Percentiles rank a stretch among this genome's conserved stretches.
phyloP scores from a whole-genome alignment of 2,797 vertebrate genomes.

The Antennarius maculatus region DNA sequence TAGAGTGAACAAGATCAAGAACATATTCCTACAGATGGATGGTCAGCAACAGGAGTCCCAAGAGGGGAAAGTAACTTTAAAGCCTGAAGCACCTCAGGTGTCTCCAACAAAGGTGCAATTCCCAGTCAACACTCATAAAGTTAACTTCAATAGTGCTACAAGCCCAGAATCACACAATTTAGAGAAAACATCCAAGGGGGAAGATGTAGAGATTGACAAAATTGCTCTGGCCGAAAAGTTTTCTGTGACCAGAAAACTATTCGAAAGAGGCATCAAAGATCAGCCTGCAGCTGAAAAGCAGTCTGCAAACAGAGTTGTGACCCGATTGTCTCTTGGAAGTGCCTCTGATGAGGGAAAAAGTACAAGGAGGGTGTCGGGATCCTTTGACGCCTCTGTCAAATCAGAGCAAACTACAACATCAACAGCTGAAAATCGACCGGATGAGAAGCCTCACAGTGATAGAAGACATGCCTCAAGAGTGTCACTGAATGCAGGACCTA shows the following conservation, averaged over 20 bases:
- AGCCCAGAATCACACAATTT: constrained; percentile 72
- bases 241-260: constrained; percentile 92
- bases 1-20: constrained; percentile 93
- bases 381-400: constrained; percentile 77
- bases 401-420: constrained; percentile 69
- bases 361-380: constrained; percentile 74
- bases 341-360: constrained; percentile 82
- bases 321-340: constrained; percentile 76
- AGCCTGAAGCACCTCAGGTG: constrained; percentile 73
- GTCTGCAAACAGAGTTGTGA: constrained; percentile 75
- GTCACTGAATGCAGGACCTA: constrained; percentile 88
- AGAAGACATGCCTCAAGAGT: constrained; percentile 60
- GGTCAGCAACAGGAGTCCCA: constrained; percentile 81
- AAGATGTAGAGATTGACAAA: constrained; percentile 92
- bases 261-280: constrained; percentile 89
- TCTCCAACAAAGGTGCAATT: constrained; percentile 79
- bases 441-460: constrained; percentile 72
- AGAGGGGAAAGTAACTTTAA: constrained; percentile 73
- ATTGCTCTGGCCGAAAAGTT: constrained; percentile 91
- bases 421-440: constrained; percentile 52
- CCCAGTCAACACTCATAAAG: constrained; percentile 77
- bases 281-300: constrained; percentile 80
- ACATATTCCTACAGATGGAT: constrained; percentile 94
- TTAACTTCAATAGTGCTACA: constrained; percentile 72
- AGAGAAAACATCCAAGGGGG: constrained; percentile 84